Conservation (phyloP, 23 tunicate genomes). For the Oikopleura dioica region DNA sequence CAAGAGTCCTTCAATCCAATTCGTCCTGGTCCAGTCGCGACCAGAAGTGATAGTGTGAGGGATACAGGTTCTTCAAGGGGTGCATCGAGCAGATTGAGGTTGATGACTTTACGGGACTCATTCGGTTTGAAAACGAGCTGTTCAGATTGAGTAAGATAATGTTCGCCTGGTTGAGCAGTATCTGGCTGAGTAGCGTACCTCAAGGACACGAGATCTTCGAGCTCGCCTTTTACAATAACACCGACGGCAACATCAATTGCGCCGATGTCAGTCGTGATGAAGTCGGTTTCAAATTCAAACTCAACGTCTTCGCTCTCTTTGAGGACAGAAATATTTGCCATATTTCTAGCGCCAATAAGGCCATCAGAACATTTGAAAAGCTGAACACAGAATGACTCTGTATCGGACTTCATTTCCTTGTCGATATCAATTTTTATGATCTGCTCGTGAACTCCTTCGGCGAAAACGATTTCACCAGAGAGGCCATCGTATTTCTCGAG, state of each 20-base stretch:
- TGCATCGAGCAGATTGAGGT: neutral
- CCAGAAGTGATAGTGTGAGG: neutral
- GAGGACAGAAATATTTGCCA: neutral
- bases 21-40: neutral
- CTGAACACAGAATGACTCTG: neutral
- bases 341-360: neutral
- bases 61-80: neutral
- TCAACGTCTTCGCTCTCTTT: neutral
- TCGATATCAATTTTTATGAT: neutral
- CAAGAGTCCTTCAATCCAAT: neutral
- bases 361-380: neutral
- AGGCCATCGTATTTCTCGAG: neutral
- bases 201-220: neutral
- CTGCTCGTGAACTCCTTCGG: constrained; percentile 3
- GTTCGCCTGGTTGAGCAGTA: neutral
- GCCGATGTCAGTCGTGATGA: neutral
- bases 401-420: neutral
- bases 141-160: neutral
- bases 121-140: neutral
- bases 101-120: neutral
- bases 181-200: neutral
- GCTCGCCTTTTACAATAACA: neutral
- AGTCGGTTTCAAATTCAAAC: neutral
- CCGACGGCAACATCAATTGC: neutral
- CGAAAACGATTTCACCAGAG: neutral